Evolutionary conservation across 2,888 invertebrate genomes (phyloP), one percentile per base, ranked within the genome.

Genomic region (Eristalis pertinax): DNA sequence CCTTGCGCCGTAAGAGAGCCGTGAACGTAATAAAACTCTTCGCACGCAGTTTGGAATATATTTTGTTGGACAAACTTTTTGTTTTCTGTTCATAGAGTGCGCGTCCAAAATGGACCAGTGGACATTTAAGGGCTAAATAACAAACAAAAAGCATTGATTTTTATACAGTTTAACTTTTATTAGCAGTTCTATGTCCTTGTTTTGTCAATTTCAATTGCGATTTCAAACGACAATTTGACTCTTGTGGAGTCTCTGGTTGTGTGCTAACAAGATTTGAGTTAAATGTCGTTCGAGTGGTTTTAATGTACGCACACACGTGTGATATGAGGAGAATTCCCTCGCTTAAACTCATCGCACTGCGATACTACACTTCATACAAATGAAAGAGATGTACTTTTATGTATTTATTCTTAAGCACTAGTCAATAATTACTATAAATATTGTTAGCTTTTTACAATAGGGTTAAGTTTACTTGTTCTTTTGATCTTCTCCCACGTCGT

Each of bases 381-480:
- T 75, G 22, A 69, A 67, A 19, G 24, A 35, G 67, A 32, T 38
- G 68, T 75, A 38, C 38, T 75, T 32, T 1, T 75, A 58, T 58
- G 38, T 60, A 60, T 72, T 76, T 50, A 56, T 19, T 50, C 85
- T 85, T 85, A 85, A 63, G 50, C 64, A 85, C 68, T 85, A 85
- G 85, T 85, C 76, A 85, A 85, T 85, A 81, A 81, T 76, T 62
- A 69, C 63, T 69, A 69, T 58, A 65, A 62, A 65, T 29, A 56
- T 43, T 58, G 43, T 79, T 73, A 73, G 58, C 67, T 85, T 81
- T 85, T 77, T 85, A 76, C 81, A 84, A 38, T 56, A 22, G 10
- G 38, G 19, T 32, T 58, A 50, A 29, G 62, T 62, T 50, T 50
- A 19, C 19, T 50, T 24, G 65, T 56, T 67, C 67, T 22, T 64